Percentiles rank a stretch among this genome's conserved stretches.
These are phyloP conservation scores for Ancistrus triradiatus DNA, from an alignment of 2,113 vertebrate genomes.

Conservation along the genomic window DNA sequence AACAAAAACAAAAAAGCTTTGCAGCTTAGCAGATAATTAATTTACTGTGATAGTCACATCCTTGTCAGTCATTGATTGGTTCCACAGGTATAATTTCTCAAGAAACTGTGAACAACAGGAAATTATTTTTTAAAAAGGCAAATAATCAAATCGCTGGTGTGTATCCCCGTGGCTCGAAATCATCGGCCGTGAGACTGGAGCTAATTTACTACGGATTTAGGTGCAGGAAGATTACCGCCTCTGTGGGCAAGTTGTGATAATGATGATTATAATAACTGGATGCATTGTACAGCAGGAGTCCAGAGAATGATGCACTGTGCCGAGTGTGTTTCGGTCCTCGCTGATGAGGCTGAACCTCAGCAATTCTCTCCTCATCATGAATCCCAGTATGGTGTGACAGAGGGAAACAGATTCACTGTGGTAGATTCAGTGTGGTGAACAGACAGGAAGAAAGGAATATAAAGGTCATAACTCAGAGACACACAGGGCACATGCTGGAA, in stretches of 20 bases:
- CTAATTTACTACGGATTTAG: constrained; percentile 32
- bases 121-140: constrained; percentile 23
- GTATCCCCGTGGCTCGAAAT: constrained; percentile 45
- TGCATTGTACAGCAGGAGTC: constrained; percentile 29
- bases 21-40: not conserved
- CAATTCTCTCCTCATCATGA: not conserved
- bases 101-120: constrained; percentile 41
- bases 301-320: not conserved
- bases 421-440: too few relatives aligned
- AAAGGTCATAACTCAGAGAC: too few relatives aligned
- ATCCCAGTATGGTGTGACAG: too few relatives aligned
- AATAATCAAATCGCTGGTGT: constrained; percentile 48
- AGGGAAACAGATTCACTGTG: too few relatives aligned
- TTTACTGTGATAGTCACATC: constrained; percentile 1
- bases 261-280: constrained; percentile 47
- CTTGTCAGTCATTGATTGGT: constrained; percentile 17
- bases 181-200: constrained; percentile 22
- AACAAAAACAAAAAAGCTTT: not conserved
- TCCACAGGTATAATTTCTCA: constrained; percentile 23
- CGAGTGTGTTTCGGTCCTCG: not conserved
- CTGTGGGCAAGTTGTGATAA: constrained; percentile 41
- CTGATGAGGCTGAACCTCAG: not conserved
- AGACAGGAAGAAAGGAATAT: too few relatives aligned
- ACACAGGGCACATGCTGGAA: too few relatives aligned
- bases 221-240: constrained; percentile 31